Conservation (phyloP, 2,888 invertebrate species). For the Athalia cordata region DNA sequence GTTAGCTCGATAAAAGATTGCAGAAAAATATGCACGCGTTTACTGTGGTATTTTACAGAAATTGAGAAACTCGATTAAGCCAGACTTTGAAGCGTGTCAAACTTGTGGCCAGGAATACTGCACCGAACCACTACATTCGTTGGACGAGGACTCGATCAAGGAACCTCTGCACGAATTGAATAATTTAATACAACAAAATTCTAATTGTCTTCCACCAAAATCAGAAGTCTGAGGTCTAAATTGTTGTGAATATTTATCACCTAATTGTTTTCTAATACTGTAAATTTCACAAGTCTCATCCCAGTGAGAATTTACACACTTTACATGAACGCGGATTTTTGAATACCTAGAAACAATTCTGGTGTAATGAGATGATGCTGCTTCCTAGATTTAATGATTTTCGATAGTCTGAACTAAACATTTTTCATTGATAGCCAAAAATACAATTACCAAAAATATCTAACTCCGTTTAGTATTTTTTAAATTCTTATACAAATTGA, state of each 20-base stretch:
- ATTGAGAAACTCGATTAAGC: slow-evolving; percentile 83
- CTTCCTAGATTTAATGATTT: slow-evolving; percentile 2
- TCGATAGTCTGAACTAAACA: slow-evolving; percentile 15
- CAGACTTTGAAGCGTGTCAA: slow-evolving; percentile 84
- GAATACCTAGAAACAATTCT: not conserved
- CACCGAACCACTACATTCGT: slow-evolving; percentile 64
- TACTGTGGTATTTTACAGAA: slow-evolving; percentile 78
- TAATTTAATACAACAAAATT: slow-evolving; percentile 63
- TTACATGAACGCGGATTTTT: not conserved
- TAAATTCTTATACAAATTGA: not conserved
- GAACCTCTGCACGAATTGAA: slow-evolving; percentile 74
- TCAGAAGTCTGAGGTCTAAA: slow-evolving; percentile 47
- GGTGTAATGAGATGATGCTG: not conserved
- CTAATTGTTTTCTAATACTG: not conserved
- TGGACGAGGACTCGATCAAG: slow-evolving; percentile 76
- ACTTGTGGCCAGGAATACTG: slow-evolving; percentile 87
- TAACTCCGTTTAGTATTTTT: not conserved
- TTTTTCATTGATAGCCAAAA: slow-evolving; percentile 14
- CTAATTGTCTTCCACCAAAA: slow-evolving; percentile 57
- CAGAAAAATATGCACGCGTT: slow-evolving; percentile 32
- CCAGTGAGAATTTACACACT: not conserved
- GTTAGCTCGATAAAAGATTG: not conserved
- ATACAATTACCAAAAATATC: slow-evolving; percentile 9
- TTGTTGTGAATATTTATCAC: not conserved
- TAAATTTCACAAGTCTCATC: not conserved